Conservation (phyloP, 53 echinoderm and acorn worm species). For the Paracentrotus lividus region DNA sequence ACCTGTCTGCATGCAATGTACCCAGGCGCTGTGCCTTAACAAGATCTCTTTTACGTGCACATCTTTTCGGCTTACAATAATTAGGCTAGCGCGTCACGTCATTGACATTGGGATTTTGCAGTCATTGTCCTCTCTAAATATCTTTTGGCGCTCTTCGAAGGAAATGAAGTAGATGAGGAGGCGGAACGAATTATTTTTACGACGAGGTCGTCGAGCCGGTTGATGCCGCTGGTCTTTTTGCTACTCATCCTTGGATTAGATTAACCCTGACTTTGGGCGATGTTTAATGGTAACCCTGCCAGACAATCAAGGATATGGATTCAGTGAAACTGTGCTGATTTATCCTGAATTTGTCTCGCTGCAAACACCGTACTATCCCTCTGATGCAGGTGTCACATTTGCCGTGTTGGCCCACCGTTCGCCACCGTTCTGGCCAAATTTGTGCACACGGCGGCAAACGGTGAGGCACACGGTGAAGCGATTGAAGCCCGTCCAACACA, state of each 20-base stretch:
- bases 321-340: not conserved
- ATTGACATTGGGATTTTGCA: not conserved
- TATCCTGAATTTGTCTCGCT: no score
- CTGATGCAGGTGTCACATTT: no score
- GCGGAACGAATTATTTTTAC: not conserved
- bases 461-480: no score
- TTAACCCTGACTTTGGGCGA: not conserved
- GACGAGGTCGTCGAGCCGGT: not conserved
- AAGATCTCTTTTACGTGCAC: not conserved
- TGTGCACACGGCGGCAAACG: no score
- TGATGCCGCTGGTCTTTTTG: not conserved
- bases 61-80: not conserved
- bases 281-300: not conserved
- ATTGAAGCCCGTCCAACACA: no score
- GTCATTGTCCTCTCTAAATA: not conserved
- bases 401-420: no score
- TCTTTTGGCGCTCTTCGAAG: not conserved
- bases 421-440: no score
- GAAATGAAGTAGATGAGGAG: not conserved
- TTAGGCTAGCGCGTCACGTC: not conserved
- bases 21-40: not conserved
- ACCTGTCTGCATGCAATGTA: no score
- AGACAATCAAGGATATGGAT: slow-evolving; percentile 17
- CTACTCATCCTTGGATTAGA: not conserved
- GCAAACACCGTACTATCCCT: no score